These are phyloP conservation scores for Acanthosepion pharaonis DNA, from an alignment of 2,888 invertebrate species.

Conservation along the genomic window DNA sequence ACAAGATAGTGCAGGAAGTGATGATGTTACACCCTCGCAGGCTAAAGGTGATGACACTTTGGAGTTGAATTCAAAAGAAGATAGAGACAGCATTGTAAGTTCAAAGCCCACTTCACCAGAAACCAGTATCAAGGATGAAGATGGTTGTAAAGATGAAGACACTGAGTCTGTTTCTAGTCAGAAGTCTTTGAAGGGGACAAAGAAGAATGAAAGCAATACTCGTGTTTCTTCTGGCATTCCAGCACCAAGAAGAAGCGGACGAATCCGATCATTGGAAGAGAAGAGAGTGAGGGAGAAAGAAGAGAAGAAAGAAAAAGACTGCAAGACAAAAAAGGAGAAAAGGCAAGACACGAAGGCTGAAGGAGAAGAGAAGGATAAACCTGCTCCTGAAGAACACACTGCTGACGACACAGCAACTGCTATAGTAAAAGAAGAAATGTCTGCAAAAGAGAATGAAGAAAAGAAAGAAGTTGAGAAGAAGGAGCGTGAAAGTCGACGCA, in stretches of 20 bases:
- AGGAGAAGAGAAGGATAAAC: conserved; percentile 50
- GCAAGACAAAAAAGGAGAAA: conserved; percentile 51
- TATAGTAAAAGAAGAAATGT: conserved; percentile 50
- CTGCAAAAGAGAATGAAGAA: conserved; percentile 47
- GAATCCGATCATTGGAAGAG: conserved; percentile 46
- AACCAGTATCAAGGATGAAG: not conserved
- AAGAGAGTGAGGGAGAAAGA: conserved; percentile 49
- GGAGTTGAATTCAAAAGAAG: not conserved
- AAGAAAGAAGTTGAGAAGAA: conserved; percentile 50
- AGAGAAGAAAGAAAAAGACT: conserved; percentile 48
- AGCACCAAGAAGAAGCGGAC: conserved; percentile 42
- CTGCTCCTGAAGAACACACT: conserved; percentile 39
- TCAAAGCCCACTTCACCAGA: not conserved
- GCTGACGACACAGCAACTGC: conserved; percentile 46
- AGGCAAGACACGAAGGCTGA: conserved; percentile 49
- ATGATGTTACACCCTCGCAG: not conserved
- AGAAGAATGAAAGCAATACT: conserved; percentile 10
- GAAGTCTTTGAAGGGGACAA: not conserved
- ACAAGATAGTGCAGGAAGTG: not conserved
- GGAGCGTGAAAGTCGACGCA: conserved; percentile 52
- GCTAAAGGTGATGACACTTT: conserved; percentile 33
- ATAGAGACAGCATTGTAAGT: conserved; percentile 33
- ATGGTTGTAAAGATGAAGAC: conserved; percentile 40
- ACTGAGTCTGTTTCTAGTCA: not conserved
- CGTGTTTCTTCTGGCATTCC: conserved; percentile 11